A percentile compares a stretch with the other conserved stretches of the same genome.
Evolutionary conservation across 2,888 invertebrate species (phyloP).

Genomic region (Nemotelus nigrinus): DNA sequence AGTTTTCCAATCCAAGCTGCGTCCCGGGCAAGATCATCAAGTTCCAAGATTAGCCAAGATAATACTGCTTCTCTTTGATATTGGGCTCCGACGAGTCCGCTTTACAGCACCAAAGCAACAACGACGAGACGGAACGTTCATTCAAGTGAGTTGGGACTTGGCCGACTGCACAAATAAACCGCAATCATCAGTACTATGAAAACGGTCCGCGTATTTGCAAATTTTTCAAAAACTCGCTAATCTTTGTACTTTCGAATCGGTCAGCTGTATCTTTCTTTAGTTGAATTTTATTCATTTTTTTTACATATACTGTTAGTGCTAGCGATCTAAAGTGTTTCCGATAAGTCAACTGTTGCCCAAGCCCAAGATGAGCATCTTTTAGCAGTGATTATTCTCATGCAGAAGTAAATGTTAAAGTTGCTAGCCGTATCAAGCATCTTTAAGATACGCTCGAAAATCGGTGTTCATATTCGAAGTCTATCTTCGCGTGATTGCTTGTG

Average conservation of each 20-base stretch:
- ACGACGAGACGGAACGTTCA: too few relatives aligned
- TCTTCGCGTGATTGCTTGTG: too few relatives aligned
- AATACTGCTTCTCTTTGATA: neutral
- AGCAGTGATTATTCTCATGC: too few relatives aligned
- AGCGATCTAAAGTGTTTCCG: too few relatives aligned
- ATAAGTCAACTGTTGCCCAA: too few relatives aligned
- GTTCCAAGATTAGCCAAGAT: slow-evolving; percentile 14
- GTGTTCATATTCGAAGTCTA: too few relatives aligned
- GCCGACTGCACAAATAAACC: slow-evolving; percentile 29
- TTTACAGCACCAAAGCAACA: too few relatives aligned
- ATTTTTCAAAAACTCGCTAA: neutral
- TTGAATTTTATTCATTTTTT: neutral
- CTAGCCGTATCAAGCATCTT: too few relatives aligned
- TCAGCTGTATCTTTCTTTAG: neutral
- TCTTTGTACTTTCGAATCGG: neutral
- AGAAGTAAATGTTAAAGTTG: too few relatives aligned
- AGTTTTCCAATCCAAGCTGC: too few relatives aligned
- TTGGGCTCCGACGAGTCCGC: neutral
- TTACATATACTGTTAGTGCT: neutral
- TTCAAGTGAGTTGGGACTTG: neutral
- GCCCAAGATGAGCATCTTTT: too few relatives aligned
- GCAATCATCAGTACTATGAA: slow-evolving; percentile 24
- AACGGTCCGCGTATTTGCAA: slow-evolving; percentile 20
- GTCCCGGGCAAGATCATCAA: neutral
- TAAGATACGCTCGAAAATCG: too few relatives aligned